phyloP scores from a whole-genome alignment of 2,797 vertebrate genomes.

The Tolypeutes matacus region DNA sequence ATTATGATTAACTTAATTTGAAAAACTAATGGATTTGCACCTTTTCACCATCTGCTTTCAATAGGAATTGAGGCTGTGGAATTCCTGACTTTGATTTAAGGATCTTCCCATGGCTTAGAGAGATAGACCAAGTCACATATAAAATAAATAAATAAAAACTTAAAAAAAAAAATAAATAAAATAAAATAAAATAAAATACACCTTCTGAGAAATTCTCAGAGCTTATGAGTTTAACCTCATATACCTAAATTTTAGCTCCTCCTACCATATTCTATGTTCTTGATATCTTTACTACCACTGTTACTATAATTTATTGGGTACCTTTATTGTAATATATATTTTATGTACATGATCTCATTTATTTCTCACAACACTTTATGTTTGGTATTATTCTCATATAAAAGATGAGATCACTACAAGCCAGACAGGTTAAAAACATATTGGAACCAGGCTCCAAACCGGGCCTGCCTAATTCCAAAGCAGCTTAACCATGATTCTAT shows the following conservation, averaged over 20 bases:
- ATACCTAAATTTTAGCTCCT: not conserved
- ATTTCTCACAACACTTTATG: not conserved
- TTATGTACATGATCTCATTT: conserved; percentile 39
- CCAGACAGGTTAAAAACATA: not conserved
- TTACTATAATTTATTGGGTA: conserved; percentile 18
- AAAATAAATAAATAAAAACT: too few relatives aligned
- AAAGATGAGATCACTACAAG: conserved; percentile 30
- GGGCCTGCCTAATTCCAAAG: not conserved
- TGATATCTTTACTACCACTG: not conserved
- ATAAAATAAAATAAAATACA: too few relatives aligned
- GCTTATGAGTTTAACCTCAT: not conserved
- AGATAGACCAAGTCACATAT: not conserved
- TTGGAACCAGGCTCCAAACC: not conserved
- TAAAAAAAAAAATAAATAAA: too few relatives aligned
- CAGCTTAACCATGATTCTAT: not conserved
- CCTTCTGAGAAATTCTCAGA: not conserved
- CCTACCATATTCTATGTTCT: not conserved
- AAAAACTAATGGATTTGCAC: conserved; percentile 20
- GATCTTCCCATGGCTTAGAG: not conserved
- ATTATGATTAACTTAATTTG: conserved; percentile 9
- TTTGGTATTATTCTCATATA: conserved; percentile 11
- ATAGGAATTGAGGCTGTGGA: not conserved
- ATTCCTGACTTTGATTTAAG: not conserved
- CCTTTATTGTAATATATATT: not conserved
- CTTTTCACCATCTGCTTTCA: conserved; percentile 24